Base-by-base conservation (phyloP, 2,113 vertebrate genomes). In the Dasyprocta punctata region DNA sequence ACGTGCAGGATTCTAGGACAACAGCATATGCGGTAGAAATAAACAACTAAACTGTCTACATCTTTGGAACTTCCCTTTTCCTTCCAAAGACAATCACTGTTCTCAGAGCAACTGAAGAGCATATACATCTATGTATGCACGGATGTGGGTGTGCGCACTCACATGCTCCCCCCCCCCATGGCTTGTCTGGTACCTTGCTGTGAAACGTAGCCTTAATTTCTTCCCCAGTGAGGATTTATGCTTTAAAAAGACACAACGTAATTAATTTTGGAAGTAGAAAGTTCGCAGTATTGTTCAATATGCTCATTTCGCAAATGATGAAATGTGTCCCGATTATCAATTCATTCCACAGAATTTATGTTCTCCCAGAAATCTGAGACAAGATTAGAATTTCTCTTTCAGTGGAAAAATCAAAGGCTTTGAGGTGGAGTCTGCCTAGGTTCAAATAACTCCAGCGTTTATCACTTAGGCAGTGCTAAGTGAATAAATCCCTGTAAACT, bases 1-100 rank as follows among this genome's bases (percentile, higher is more conserved):
- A 16, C 97, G 97, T 97, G 97, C 98, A 97, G 98, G 98, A 98
- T 96, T 77, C 96, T 92, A 96, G 92, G 75, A 94, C 94, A 96
- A 73, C 71, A 36, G 88, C 41, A 5, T 83, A 24, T 47, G 54
- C 1, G 38, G 14, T 22, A 84, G 93, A 0, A 81, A 98, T 98
- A 98, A 98, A 97, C 94, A 98, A 80, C 75, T 54, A 89, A 98
- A 92, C 93, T 89, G 86, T 97, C 96, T 60, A 33, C 89, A 88
- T 97, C 73, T 90, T 65, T 0, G 0, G 1, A 49, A 96, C 97
- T 97, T 97, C 92, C 97, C 92, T 97, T 91, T 98, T 96, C 98
- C 97, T 98, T 98, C 97, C 88, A 96, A 91, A 96, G 96, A 96
- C 95, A 98, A 97, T 89, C 75, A 60, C 95, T 97, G 1, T 60